Conservation (phyloP, 2,113 vertebrate species). For the Meleagris gallopavo region DNA sequence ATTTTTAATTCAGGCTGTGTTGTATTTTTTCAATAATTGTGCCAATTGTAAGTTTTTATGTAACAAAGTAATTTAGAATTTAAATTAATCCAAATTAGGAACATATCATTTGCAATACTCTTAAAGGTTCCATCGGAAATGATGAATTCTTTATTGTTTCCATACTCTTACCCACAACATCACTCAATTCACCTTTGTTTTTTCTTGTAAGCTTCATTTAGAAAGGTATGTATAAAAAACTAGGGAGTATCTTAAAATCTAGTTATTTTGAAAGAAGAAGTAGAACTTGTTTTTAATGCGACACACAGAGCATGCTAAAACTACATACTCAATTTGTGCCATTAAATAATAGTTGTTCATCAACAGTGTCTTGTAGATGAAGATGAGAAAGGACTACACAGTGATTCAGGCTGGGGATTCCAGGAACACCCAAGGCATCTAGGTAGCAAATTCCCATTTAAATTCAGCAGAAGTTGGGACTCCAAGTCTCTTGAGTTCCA, state of each 20-base stretch:
- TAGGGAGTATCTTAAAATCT: not conserved
- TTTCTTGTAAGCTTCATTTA: not conserved
- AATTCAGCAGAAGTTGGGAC: constrained; percentile 42
- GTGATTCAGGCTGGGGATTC: not conserved
- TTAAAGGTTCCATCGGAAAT: not conserved
- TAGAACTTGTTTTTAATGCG: not conserved
- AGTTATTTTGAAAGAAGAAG: not conserved
- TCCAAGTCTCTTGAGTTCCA: constrained; percentile 43
- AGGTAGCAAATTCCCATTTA: constrained; percentile 60
- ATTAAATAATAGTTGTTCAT: not conserved
- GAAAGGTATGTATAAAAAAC: not conserved
- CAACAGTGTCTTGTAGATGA: not conserved
- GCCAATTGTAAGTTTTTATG: not conserved
- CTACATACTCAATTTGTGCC: not conserved
- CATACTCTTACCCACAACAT: not conserved
- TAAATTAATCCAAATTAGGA: not conserved
- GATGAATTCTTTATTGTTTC: not conserved
- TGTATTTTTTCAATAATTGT: not conserved
- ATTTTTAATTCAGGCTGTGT: not conserved
- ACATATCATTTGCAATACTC: not conserved
- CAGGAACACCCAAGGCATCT: constrained; percentile 29
- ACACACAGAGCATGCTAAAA: not conserved
- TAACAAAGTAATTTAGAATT: not conserved
- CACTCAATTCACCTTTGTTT: not conserved
- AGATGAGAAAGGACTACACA: not conserved